phyloP scores from a whole-genome alignment of 1,140 invertebrate species.

The Apis cerana region DNA sequence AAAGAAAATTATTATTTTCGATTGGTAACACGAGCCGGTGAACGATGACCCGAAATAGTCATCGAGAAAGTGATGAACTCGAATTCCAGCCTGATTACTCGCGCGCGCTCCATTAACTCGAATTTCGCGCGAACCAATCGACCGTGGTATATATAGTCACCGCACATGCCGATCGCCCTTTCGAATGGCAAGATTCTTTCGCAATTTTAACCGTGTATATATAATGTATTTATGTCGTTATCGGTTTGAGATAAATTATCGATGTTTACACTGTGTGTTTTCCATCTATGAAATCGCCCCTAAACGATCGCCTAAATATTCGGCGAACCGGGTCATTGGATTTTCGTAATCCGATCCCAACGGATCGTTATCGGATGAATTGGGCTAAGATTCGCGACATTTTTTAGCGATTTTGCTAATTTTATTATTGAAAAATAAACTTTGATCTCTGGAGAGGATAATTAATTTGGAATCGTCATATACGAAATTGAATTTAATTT shows the following conservation, averaged over 20 bases:
- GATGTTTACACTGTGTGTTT: not conserved
- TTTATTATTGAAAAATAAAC: too few species aligned
- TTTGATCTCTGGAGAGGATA: too few species aligned
- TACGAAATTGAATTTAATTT: too few species aligned
- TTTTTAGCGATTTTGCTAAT: not conserved
- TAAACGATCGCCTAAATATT: slow-evolving; percentile 12
- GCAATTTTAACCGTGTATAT: slow-evolving; percentile 18
- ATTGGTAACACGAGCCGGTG: slow-evolving; percentile 59
- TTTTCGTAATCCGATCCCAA: slow-evolving; percentile 21
- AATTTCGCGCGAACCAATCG: slow-evolving; percentile 67
- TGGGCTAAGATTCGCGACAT: not conserved
- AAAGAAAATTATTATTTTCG: slow-evolving; percentile 65
- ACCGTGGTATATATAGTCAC: slow-evolving; percentile 58
- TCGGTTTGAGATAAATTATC: not conserved
- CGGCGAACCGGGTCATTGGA: slow-evolving; percentile 22
- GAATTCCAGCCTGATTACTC: slow-evolving; percentile 66
- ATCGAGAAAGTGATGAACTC: slow-evolving; percentile 69
- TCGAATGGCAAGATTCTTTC: slow-evolving; percentile 50
- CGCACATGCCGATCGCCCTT: slow-evolving; percentile 40
- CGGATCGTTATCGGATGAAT: slow-evolving; percentile 6
- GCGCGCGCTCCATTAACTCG: slow-evolving; percentile 65
- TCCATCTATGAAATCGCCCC: not conserved
- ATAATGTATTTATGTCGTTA: slow-evolving; percentile 13
- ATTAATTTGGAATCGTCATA: too few species aligned
- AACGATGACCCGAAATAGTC: slow-evolving; percentile 65